Percentiles rank a stretch among this genome's conserved stretches.
Conservation (phyloP, 2,888 invertebrate genomes). For the Polyploca ridens region DNA sequence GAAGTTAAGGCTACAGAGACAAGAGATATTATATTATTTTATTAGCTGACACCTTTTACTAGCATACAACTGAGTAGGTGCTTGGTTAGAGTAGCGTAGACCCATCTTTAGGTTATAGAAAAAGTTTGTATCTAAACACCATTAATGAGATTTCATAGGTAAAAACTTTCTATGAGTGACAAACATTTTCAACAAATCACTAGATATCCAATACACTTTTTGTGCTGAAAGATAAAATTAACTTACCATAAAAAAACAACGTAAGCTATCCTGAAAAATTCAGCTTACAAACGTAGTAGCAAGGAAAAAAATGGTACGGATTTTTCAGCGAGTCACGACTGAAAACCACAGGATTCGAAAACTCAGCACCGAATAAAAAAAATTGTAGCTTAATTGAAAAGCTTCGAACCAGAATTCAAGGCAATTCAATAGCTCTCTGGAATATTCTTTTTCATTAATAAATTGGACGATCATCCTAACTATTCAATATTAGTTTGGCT, state of each 20-base stretch:
- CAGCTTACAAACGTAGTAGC: constrained; percentile 3
- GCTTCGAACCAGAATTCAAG: constrained; percentile 30
- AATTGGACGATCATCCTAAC: constrained; percentile 28
- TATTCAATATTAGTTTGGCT: constrained; percentile 26
- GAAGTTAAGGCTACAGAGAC: too few species aligned
- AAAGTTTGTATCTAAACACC: too few species aligned
- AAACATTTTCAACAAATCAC: neutral
- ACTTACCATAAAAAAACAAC: neutral
- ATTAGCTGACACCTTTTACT: too few species aligned
- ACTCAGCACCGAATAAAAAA: constrained; percentile 24
- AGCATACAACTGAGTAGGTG: too few species aligned
- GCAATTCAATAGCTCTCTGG: constrained; percentile 19
- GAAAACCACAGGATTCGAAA: constrained; percentile 26
- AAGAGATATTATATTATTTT: too few species aligned
- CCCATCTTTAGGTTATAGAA: too few species aligned
- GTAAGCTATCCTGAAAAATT: neutral
- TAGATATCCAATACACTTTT: neutral
- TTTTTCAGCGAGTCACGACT: constrained; percentile 9
- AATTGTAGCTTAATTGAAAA: constrained; percentile 36
- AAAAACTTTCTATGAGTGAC: too few species aligned
- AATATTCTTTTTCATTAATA: constrained; percentile 17
- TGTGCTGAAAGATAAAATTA: neutral
- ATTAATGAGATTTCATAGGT: too few species aligned
- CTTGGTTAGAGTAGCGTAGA: too few species aligned
- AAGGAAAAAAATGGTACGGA: neutral